phyloP scores from a whole-genome alignment of 1,140 invertebrate genomes.

The Drosophila ananassae region DNA sequence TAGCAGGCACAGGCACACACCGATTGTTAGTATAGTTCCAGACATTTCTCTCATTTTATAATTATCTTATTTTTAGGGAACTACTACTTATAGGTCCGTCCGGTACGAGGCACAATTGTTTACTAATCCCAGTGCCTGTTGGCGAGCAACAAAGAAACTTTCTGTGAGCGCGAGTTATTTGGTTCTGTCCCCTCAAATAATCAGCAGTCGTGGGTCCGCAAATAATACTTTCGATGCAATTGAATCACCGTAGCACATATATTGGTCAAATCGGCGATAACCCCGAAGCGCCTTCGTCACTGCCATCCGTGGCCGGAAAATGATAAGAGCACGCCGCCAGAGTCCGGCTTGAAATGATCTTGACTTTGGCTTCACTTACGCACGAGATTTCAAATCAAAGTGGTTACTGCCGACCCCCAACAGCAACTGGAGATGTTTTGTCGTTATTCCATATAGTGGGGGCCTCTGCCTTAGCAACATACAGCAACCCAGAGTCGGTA shows the following conservation, averaged over 20 bases:
- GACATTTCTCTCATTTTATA: slow-evolving; percentile 19
- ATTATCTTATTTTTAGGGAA: slow-evolving; percentile 3
- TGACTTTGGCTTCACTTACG: slow-evolving; percentile 67
- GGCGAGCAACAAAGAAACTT: slow-evolving; percentile 60
- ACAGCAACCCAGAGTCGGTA: slow-evolving; percentile 1
- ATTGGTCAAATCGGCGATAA: slow-evolving; percentile 66
- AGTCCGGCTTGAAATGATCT: slow-evolving; percentile 62
- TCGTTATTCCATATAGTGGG: slow-evolving; percentile 18
- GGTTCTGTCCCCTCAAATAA: slow-evolving; percentile 23
- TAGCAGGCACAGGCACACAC: slow-evolving; percentile 39
- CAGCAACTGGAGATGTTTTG: slow-evolving; percentile 43
- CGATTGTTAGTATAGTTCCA: slow-evolving; percentile 19
- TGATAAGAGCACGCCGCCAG: slow-evolving; percentile 48
- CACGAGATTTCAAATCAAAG: slow-evolving; percentile 46
- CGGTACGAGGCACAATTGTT: slow-evolving; percentile 47
- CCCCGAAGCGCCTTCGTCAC: slow-evolving; percentile 54
- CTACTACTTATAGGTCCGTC: slow-evolving; percentile 25
- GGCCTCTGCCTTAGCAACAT: slow-evolving; percentile 50
- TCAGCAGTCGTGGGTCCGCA: slow-evolving; percentile 11
- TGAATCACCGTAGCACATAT: slow-evolving; percentile 59
- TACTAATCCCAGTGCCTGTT: slow-evolving; percentile 52
- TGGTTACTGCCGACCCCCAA: slow-evolving; percentile 11
- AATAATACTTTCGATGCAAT: slow-evolving; percentile 61
- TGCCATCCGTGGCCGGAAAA: not conserved
- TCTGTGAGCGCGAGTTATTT: slow-evolving; percentile 41